A percentile compares a stretch with the other conserved stretches of the same genome.
phyloP scores from a whole-genome alignment of 2,888 invertebrate species.

The Cacoxenus indagator region DNA sequence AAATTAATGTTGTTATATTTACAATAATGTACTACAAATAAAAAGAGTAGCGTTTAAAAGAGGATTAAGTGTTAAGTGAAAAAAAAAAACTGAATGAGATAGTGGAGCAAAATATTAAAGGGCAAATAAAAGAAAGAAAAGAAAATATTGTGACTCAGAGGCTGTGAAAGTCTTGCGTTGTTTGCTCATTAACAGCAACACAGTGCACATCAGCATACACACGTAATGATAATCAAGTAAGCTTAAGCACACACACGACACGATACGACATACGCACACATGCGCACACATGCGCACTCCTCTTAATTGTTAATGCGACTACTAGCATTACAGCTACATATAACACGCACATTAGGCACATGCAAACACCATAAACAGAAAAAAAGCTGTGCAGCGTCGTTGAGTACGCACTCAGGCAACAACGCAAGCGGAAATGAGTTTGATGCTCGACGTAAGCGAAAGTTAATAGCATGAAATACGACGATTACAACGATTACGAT shows the following conservation, averaged over 20 bases:
- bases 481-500: no score
- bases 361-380: background rate
- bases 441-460: background rate
- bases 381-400: background rate
- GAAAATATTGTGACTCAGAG: background rate
- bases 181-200: constrained; percentile 20
- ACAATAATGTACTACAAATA: no score
- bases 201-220: background rate
- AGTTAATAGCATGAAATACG: constrained; percentile 16
- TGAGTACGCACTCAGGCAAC: background rate
- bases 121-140: background rate
- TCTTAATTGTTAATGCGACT: background rate
- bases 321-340: background rate
- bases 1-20: no score
- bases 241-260: constrained; percentile 22
- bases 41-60: no score
- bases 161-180: background rate
- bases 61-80: no score
- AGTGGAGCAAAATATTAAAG: background rate
- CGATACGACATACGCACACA: constrained; percentile 8
- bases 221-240: constrained; percentile 26
- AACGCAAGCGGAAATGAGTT: background rate
- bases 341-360: background rate
- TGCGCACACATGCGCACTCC: background rate
- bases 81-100: no score